Evolutionary conservation across 2,888 invertebrate genomes (phyloP), one percentile per base, ranked within the genome.

Genomic region (Cacoxenus indagator): DNA sequence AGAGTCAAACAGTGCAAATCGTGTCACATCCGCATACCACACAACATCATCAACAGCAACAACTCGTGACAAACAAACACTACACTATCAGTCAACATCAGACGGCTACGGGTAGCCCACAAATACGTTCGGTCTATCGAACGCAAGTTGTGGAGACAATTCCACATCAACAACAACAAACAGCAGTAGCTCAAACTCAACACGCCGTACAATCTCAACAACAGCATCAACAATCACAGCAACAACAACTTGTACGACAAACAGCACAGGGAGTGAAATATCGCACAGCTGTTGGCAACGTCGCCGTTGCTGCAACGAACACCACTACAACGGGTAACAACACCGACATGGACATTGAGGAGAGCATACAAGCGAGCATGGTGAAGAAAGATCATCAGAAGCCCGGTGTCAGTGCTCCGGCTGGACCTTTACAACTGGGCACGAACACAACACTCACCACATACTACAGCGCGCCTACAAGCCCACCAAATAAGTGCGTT

Each of bases 331-430:
- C 22, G 0, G 65, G n/a, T 1, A 70, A 51, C 64, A 76, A 75
- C 26, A 78, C 75, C 67, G 82, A 78, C 4, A 68, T 85, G 48
- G 88, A 88, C 66, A 73, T 88, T 37, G 88, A 88, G 73, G 88
- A 88, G 2, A 85, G 86, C 65, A 87, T 88, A 37, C 86, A 86
- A 72, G 87, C 88, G 0, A 86, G 84, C 0, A 84, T 87, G 24
- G 83, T 88, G 0, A 87, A 87, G 51, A 87, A 87, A 67, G 84
- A 87, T 29, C 86, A 87, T 29, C 81, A 82, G 45, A 78, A 84
- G 59, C 71, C 78, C 2, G 54, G 68, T 2, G n/a, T n/a, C n/a
- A n/a, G n/a, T n/a, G 64, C 76, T 68, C 46, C 74, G 67, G 24
- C 31, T 71, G 65, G 22, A 14, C 64, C 73, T 1, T 65, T 73